Evolutionary conservation across 2,888 invertebrate genomes (phyloP), one percentile per base, ranked within the genome.

Genomic region (Drosophila rubida): DNA sequence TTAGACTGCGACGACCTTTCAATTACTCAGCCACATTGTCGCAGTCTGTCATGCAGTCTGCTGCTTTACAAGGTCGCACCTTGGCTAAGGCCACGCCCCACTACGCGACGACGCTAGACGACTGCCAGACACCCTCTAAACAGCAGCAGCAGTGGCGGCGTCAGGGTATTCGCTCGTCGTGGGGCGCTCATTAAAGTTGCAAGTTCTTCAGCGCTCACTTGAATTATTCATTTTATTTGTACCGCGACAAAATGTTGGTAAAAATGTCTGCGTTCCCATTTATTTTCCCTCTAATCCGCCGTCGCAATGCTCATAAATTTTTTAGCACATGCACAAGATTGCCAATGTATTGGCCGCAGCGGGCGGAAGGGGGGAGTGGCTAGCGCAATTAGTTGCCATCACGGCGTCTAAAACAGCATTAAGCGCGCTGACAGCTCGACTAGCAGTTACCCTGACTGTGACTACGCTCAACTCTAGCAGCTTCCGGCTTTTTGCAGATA

Each of bases 301-400:
- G 45, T 59, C 78, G 78, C 80, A 72, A 46, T 66, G 80, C 63
- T 76, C 69, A 80, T 79, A 83, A 79, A 79, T 80, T 79, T 66
- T 62, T 69, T 59, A 79, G 69, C 65, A 57, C 44, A 78, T 75
- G 79, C 63, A 78, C 69, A 78, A 65, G 45, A 30, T 13, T n/a
- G 37, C 44, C 37, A 50, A 53, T 23, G 16, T 14, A 42, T 7
- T 16, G 53, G 25, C 6, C 13, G 13, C 30, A 13, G 42, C 19
- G 2, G 46, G n/a, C n/a, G 32, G 1, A 25, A 14, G 39, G 4
- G 30, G 37, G 2, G 23, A 30, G n/a, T 41, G 48, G 55, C 48
- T 68, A 65, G 55, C 61, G 53, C 80, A 80, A 80, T 80, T 80
- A 80, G 84, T 80, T 83, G 80, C 71, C 80, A 79, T 67, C 71